Conservation (phyloP, 2,113 vertebrate species). For the Ahaetulla prasina region DNA sequence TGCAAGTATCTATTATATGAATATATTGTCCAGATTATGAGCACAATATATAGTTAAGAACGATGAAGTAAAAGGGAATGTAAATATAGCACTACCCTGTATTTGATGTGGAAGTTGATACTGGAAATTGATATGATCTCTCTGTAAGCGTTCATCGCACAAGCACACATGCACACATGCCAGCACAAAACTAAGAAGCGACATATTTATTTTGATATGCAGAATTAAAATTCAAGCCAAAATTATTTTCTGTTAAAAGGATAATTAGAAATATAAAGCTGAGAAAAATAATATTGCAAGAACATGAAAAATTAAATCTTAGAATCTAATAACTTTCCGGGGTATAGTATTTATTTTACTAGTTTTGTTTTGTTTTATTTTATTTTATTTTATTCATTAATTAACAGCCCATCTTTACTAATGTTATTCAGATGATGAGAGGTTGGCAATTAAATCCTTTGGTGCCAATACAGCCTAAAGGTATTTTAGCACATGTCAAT, state of each 20-base stretch:
- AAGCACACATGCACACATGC: neutral
- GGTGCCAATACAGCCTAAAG: neutral
- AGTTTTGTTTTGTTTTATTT: neutral
- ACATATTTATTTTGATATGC: neutral
- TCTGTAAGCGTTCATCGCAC: neutral
- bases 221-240: neutral
- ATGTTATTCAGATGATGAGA: neutral
- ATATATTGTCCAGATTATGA: conserved; percentile 4
- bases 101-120: neutral
- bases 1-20: neutral
- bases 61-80: neutral
- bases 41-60: neutral
- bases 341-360: neutral
- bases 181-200: neutral
- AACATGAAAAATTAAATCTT: neutral
- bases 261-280: neutral
- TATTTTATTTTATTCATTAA: neutral
- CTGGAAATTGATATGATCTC: neutral
- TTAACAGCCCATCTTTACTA: neutral
- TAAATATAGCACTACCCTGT: neutral
- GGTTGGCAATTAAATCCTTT: neutral
- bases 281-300: neutral
- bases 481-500: neutral
- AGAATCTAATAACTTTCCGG: neutral
- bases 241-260: neutral